These are phyloP conservation scores for human DNA, from an alignment of 2,113 vertebrate genomes.

Conservation along the genomic window DNA sequence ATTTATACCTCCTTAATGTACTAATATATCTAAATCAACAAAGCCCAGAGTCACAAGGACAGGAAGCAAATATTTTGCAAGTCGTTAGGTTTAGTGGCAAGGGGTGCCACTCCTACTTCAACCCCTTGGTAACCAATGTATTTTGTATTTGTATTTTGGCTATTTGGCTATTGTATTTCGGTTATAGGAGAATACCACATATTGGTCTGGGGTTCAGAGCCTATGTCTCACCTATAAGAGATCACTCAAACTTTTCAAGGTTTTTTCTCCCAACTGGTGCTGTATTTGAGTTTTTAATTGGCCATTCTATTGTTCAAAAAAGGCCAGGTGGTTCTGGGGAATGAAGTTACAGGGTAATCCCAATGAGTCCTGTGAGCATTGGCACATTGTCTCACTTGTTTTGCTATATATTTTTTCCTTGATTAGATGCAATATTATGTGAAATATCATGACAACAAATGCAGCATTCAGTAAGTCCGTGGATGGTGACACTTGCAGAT, in stretches of 20 bases:
- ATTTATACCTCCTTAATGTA: not conserved
- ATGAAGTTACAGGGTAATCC: not conserved
- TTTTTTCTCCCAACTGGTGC: not conserved
- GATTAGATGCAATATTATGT: not conserved
- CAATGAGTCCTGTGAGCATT: not conserved
- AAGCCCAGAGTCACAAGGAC: not conserved
- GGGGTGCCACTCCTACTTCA: not conserved
- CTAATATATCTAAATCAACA: not conserved
- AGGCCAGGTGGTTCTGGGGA: not conserved
- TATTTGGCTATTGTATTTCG: not conserved
- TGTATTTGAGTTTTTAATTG: not conserved
- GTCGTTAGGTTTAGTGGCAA: not conserved
- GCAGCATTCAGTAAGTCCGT: not conserved
- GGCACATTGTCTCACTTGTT: not conserved
- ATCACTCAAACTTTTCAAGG: not conserved
- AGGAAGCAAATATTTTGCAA: not conserved
- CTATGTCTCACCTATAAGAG: not conserved
- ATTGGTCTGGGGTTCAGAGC: not conserved
- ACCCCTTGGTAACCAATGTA: not conserved
- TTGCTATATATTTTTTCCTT: not conserved
- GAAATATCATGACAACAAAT: not conserved
- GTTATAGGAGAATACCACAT: not conserved
- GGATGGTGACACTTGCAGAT: not conserved
- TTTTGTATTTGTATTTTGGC: not conserved
- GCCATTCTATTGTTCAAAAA: not conserved